Percentiles rank a stretch among this genome's conserved stretches.
Evolutionary conservation across 2,888 invertebrate species (phyloP).

Genomic region (Drosophila setosimentum): DNA sequence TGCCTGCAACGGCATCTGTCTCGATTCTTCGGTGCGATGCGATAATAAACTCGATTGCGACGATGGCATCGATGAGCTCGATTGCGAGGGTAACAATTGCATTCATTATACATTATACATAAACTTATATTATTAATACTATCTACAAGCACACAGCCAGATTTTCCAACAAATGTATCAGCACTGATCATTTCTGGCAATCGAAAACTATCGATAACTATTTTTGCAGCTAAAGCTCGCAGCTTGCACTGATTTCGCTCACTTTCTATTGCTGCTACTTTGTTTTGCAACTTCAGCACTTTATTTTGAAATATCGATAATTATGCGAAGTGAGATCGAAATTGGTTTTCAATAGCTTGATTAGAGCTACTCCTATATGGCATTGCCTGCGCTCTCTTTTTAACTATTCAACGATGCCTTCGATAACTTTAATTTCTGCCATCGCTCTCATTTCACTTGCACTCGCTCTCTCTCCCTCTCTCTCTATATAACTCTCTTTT

Average conservation of each 20-base stretch:
- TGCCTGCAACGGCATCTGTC: constrained; percentile 85
- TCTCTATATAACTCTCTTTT: not conserved
- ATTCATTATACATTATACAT: constrained; percentile 12
- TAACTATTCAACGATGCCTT: not conserved
- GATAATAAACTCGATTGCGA: constrained; percentile 87
- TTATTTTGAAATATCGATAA: not conserved
- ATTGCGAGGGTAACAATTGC: constrained; percentile 81
- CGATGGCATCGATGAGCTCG: constrained; percentile 86
- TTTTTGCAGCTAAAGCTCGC: not conserved
- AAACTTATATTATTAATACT: not conserved
- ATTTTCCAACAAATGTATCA: not conserved
- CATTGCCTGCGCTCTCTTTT: constrained; percentile 1
- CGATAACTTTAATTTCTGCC: not conserved
- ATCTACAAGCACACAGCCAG: constrained; percentile 4
- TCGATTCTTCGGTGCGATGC: constrained; percentile 86
- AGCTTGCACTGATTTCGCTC: not conserved
- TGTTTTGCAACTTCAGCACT: not conserved
- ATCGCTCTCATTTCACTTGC: not conserved
- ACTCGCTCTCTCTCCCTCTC: not conserved
- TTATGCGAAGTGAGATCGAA: not conserved
- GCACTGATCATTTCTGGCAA: not conserved
- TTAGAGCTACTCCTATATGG: not conserved
- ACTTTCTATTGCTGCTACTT: not conserved
- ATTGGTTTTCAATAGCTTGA: not conserved
- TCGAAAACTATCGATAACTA: constrained; percentile 16